Percentiles rank a stretch among this genome's conserved stretches.
These are phyloP conservation scores for Pseudotriccus pelzelni DNA, from an alignment of 2,797 vertebrate species.

Conservation along the genomic window DNA sequence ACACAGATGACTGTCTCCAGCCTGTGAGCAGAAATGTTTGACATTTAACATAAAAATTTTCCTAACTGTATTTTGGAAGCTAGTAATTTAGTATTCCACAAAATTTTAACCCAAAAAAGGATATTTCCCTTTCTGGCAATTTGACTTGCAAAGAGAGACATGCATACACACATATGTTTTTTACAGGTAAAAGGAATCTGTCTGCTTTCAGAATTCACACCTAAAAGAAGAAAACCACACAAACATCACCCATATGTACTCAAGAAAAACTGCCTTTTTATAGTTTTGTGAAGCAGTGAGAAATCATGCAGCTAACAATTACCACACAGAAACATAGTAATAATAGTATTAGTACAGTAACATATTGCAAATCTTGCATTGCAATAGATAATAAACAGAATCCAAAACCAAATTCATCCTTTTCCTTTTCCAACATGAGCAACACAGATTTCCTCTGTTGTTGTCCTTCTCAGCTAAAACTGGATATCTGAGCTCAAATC, in stretches of 20 bases:
- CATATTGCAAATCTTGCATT: not conserved
- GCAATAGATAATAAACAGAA: not conserved
- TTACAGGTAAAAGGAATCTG: not conserved
- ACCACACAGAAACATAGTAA: conserved; percentile 19
- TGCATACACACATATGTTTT: not conserved
- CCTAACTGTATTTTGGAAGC: not conserved
- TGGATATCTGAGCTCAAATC: not conserved
- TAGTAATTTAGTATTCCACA: not conserved
- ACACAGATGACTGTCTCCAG: conserved; percentile 10
- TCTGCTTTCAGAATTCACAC: not conserved
- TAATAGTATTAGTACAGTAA: not conserved
- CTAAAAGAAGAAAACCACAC: not conserved
- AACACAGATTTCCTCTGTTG: not conserved
- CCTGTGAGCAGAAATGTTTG: conserved; percentile 19
- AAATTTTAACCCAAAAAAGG: not conserved
- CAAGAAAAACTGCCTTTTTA: not conserved
- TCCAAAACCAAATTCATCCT: not conserved
- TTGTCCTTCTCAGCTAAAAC: not conserved
- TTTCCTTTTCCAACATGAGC: not conserved
- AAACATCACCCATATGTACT: not conserved
- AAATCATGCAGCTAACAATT: conserved; percentile 40
- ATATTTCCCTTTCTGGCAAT: not conserved
- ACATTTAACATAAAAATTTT: not conserved
- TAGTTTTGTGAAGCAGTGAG: not conserved
- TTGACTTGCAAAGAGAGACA: not conserved